A percentile compares a stretch with the other conserved stretches of the same genome.
Conservation (phyloP, 2,888 invertebrate species). For the Machimus atricapillus region DNA sequence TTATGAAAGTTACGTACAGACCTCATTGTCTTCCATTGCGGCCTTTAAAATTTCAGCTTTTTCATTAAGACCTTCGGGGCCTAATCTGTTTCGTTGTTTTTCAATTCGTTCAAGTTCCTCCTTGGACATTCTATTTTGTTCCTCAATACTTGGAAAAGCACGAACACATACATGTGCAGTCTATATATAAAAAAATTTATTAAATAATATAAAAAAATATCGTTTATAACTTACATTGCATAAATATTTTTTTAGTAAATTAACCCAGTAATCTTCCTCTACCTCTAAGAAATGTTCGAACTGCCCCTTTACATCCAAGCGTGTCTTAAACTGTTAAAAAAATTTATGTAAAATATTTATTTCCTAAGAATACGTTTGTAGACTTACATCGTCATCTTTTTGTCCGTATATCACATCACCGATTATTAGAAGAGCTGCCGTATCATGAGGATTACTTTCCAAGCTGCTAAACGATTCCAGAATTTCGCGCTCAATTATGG, state of each 20-base stretch:
- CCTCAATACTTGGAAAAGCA: constrained; percentile 70
- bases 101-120: constrained; percentile 77
- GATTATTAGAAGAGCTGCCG: constrained; percentile 78
- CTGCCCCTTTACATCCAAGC: constrained; percentile 73
- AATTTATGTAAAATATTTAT: background rate
- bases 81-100: constrained; percentile 70
- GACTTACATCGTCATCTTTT: constrained; percentile 73
- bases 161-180: constrained; percentile 47
- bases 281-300: constrained; percentile 70
- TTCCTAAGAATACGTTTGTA: background rate
- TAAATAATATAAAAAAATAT: background rate
- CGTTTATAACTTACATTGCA: constrained; percentile 43
- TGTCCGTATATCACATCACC: constrained; percentile 85
- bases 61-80: constrained; percentile 72
- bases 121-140: constrained; percentile 71
- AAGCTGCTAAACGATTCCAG: constrained; percentile 74
- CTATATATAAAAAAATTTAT: constrained; percentile 8
- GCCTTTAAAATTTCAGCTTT: constrained; percentile 69
- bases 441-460: constrained; percentile 79
- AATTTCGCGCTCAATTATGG: constrained; percentile 75
- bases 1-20: constrained; percentile 52
- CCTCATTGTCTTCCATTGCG: constrained; percentile 80
- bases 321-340: constrained; percentile 69
- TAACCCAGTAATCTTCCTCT: constrained; percentile 73
- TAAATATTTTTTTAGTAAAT: constrained; percentile 70